Conservation (phyloP, 2,888 invertebrate species). For the Baccha elongata region DNA sequence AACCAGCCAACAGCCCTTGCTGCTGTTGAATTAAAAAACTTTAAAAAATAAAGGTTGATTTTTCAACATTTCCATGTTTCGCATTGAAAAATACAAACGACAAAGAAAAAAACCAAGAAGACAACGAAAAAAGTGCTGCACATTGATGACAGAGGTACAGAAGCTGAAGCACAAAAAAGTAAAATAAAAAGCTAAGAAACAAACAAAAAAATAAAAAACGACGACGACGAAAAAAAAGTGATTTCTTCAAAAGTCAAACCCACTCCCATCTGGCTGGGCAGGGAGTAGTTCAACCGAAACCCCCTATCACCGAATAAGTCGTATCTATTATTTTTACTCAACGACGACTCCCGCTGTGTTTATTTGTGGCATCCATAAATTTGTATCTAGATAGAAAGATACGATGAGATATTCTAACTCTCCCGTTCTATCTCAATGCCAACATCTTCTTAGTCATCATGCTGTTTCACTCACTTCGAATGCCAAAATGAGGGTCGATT, state of each 20-base stretch:
- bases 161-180: constrained; percentile 38
- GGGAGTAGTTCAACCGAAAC: constrained; percentile 43
- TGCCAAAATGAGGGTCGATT: constrained; percentile 70
- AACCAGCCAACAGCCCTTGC: constrained; percentile 52
- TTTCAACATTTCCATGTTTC: constrained; percentile 71
- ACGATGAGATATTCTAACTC: constrained; percentile 17
- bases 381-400: constrained; percentile 64
- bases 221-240: constrained; percentile 40
- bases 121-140: constrained; percentile 54
- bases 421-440: constrained; percentile 29
- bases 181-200: constrained; percentile 58
- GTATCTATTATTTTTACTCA: constrained; percentile 66
- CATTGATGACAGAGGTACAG: constrained; percentile 54
- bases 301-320: constrained; percentile 16
- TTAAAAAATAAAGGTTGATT: constrained; percentile 73
- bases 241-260: constrained; percentile 74
- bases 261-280: constrained; percentile 71
- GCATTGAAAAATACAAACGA: constrained; percentile 28
- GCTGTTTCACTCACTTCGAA: constrained; percentile 45
- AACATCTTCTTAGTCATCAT: constrained; percentile 33
- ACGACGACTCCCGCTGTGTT: constrained; percentile 72
- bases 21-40: constrained; percentile 65
- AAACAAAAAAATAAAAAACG: constrained; percentile 30
- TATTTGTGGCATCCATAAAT: constrained; percentile 73
- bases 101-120: constrained; percentile 31